Percentiles rank a stretch among this genome's conserved stretches.
Conservation (phyloP, 2,888 invertebrate genomes). For the Diaprepes abbreviatus region DNA sequence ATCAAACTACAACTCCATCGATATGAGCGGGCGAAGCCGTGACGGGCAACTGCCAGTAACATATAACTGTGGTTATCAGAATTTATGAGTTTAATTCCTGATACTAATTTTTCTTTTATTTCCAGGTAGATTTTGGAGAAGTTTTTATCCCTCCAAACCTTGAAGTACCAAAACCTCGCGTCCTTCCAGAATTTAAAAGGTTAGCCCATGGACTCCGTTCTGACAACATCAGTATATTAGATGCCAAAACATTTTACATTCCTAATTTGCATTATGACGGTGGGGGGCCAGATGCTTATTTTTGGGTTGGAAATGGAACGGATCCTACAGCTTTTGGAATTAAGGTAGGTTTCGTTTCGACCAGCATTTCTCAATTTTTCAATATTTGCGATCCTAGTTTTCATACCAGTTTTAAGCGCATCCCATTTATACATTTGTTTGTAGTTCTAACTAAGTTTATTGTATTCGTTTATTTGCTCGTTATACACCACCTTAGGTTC, state of each 20-base stretch:
- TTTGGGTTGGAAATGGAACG: constrained; percentile 93
- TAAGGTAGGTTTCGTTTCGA: constrained; percentile 71
- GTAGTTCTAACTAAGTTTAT: too few relatives aligned
- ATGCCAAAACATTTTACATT: constrained; percentile 92
- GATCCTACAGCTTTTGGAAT: constrained; percentile 86
- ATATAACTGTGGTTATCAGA: too few relatives aligned
- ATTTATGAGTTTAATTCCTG: too few relatives aligned
- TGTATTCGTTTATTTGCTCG: too few relatives aligned
- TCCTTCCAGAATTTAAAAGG: constrained; percentile 88
- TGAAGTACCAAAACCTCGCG: constrained; percentile 84
- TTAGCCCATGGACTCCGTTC: constrained; percentile 90
- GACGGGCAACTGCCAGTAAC: too few relatives aligned
- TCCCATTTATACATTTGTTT: too few relatives aligned
- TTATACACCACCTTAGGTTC: too few relatives aligned
- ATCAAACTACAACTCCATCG: too few relatives aligned
- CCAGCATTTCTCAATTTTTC: too few relatives aligned
- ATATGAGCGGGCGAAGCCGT: too few relatives aligned
- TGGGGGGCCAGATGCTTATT: constrained; percentile 92
- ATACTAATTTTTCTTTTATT: constrained; percentile 3
- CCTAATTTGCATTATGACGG: constrained; percentile 94
- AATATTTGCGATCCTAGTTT: too few relatives aligned
- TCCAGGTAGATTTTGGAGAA: constrained; percentile 90
- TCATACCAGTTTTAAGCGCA: too few relatives aligned
- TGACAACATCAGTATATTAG: constrained; percentile 91
- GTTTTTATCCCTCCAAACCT: constrained; percentile 83